Percentiles rank a stretch among this genome's conserved stretches.
Conservation (phyloP, 2,888 invertebrate genomes). For the Hydropsyche betteni region DNA sequence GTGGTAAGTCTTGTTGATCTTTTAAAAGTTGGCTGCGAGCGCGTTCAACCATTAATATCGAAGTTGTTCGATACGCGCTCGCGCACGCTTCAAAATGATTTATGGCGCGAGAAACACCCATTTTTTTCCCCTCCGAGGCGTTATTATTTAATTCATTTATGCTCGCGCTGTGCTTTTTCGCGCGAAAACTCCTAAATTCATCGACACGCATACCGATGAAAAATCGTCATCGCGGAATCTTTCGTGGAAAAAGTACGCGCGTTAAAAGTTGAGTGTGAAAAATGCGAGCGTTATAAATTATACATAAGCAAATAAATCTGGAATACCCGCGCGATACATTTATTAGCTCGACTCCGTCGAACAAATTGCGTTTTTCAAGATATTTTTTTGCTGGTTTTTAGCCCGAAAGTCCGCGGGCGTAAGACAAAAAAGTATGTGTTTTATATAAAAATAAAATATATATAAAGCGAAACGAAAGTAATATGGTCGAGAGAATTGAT, state of each 20-base stretch:
- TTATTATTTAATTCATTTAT: no score
- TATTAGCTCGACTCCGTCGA: slow-evolving; percentile 3
- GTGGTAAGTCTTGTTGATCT: slow-evolving; percentile 7
- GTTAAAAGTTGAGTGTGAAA: no score
- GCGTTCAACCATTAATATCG: slow-evolving; percentile 21
- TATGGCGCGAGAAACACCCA: slow-evolving; percentile 3
- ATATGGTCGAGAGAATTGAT: slow-evolving; percentile 24
- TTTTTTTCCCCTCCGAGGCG: slow-evolving; percentile 4
- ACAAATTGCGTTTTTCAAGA: slow-evolving; percentile 21
- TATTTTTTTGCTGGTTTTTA: neutral
- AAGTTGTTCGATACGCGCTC: neutral
- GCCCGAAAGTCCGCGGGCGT: neutral
- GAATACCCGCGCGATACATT: slow-evolving; percentile 5
- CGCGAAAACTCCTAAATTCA: no score
- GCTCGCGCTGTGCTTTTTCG: no score
- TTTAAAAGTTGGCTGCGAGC: slow-evolving; percentile 21
- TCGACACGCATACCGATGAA: no score
- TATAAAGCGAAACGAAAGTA: slow-evolving; percentile 19
- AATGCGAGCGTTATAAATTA: no score
- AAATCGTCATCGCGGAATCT: no score
- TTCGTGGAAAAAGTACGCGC: no score
- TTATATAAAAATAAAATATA: neutral
- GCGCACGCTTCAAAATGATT: slow-evolving; percentile 5
- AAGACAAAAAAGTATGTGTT: no score
- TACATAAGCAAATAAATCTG: slow-evolving; percentile 17